Base-by-base conservation (phyloP, 2,113 vertebrate genomes). In the Struthio camelus region DNA sequence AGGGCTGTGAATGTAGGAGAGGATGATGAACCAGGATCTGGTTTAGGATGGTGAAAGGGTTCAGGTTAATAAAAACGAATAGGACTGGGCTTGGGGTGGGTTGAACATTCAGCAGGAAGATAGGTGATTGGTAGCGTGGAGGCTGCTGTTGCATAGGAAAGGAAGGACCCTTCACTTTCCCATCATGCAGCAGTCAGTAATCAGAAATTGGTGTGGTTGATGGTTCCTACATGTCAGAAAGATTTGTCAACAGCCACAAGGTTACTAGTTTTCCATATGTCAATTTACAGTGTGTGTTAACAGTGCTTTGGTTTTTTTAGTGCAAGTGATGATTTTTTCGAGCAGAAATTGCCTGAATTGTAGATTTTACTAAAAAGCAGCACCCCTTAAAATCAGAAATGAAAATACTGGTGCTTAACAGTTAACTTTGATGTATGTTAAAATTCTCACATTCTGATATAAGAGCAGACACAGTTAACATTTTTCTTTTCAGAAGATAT, bases 401-500 rank as follows among this genome's bases (percentile, higher is more conserved):
- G 25, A 91, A 96, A 96, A 80, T 89, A 40, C 9, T 71, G 17
- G 36, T 90, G 14, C 46, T 80, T 87, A 34, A 11, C 56, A n/a
- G 53, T 82, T 91, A 73, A 72, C 27, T 93, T 84, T 86, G 65
- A 61, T 92, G n/a, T 78, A 27, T 87, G 18, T 69, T 92, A 56
- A 72, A 40, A 9, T 71, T 87, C n/a, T 83, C 53, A 73, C 59
- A 94, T 91, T 64, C 32, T 8, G 19, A 25, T 64, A 23, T 34
- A 76, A 76, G 80, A 81, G 18, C 61, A 90, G 10, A 8, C 25
- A 24, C 34, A 71, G 28, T 56, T 86, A 84, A 34, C 53, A 48
- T 83, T 84, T 34, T 51, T 92, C 66, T 94, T 88, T 94, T 76
- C 73, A 56, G 73, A 44, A 80, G 44, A 17, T 89, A 85, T 66